Evolutionary conservation across 2,888 invertebrate species (phyloP).

Genomic region (Stenoptilia bipunctidactyla): DNA sequence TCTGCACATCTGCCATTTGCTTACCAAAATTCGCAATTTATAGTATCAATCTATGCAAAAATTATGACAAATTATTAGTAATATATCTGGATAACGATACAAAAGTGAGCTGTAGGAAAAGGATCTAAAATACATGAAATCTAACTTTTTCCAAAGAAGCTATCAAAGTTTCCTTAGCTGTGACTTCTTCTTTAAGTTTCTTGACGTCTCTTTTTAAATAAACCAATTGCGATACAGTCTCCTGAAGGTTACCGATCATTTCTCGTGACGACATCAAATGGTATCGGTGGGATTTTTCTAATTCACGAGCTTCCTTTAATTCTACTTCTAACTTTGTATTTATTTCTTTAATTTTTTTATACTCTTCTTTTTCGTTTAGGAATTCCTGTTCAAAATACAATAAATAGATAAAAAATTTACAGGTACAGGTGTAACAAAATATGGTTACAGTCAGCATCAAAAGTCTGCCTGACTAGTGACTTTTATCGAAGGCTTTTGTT

Average conservation of each 20-base stretch:
- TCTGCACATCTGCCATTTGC: too few relatives aligned
- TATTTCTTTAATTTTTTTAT: constrained; percentile 35
- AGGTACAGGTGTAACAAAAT: too few relatives aligned
- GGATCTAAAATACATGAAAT: background rate
- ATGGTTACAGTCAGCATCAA: too few relatives aligned
- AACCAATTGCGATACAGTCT: constrained; percentile 53
- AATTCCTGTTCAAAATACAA: constrained; percentile 44
- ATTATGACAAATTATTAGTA: too few relatives aligned
- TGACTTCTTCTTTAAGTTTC: constrained; percentile 43
- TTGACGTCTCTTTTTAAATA: constrained; percentile 52
- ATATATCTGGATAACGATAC: too few relatives aligned
- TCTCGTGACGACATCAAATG: constrained; percentile 51
- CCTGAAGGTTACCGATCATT: constrained; percentile 57
- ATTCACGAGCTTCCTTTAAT: constrained; percentile 42
- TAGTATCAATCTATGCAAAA: too few relatives aligned
- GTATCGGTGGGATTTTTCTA: constrained; percentile 55
- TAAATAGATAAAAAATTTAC: too few relatives aligned
- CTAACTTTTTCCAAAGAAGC: constrained; percentile 36
- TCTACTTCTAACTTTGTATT: constrained; percentile 44
- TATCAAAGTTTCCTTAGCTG: constrained; percentile 31
- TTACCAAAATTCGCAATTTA: too few relatives aligned
- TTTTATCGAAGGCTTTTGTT: too few relatives aligned
- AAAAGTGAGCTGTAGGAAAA: constrained; percentile 2
- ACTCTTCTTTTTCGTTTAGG: constrained; percentile 40
- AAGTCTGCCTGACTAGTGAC: too few relatives aligned